Evolutionary conservation across 2,113 vertebrate genomes (phyloP).

Genomic region (Periophthalmodon schlosseri): DNA sequence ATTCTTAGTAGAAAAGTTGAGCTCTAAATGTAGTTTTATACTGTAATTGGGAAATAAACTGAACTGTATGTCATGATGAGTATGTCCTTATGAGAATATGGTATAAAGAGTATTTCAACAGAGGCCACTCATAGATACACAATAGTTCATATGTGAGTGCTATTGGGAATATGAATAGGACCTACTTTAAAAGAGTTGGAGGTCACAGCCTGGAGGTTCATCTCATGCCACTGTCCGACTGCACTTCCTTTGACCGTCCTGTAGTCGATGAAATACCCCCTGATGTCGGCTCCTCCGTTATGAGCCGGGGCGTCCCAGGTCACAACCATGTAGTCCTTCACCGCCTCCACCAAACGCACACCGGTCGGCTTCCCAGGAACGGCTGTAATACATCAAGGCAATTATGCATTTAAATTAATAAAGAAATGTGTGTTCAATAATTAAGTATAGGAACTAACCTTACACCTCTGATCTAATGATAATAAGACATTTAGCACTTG

Average conservation of each 20-base stretch:
- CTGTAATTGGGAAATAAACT: no score
- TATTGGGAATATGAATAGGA: neutral
- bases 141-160: no score
- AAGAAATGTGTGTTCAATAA: neutral
- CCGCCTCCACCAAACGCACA: conserved; percentile 86
- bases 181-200: conserved; percentile 88
- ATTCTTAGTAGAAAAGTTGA: no score
- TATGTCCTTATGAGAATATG: neutral
- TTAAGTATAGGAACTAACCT: neutral
- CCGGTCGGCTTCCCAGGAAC: conserved; percentile 80
- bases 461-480: no score
- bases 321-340: conserved; percentile 89
- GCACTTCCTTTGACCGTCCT: conserved; percentile 82
- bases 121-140: no score
- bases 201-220: conserved; percentile 86
- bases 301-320: conserved; percentile 85
- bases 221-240: conserved; percentile 89
- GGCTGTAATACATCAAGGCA: conserved; percentile 70
- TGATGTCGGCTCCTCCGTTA: conserved; percentile 86
- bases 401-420: neutral
- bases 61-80: no score
- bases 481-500: no score
- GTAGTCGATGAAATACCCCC: conserved; percentile 94
- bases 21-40: no score
- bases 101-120: neutral